A percentile compares a stretch with the other conserved stretches of the same genome.
These are phyloP conservation scores for Phylloscopus trochilus DNA, from an alignment of 2,113 vertebrate species.

Conservation along the genomic window DNA sequence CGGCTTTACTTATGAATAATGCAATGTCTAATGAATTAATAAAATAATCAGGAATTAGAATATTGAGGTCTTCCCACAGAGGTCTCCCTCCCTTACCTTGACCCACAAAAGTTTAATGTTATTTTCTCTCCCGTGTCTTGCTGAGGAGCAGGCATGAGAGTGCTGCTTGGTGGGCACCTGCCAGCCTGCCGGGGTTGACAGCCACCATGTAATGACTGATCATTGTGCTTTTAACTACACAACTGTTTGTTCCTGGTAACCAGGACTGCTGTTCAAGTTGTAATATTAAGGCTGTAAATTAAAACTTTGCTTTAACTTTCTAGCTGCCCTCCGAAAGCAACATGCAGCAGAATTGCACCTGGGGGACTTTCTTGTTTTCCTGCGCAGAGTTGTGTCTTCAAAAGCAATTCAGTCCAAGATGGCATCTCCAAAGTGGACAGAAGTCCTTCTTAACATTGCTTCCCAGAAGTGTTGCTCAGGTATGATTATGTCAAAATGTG, in stretches of 20 bases:
- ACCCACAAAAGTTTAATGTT: not conserved
- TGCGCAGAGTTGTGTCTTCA: slow-evolving; percentile 94
- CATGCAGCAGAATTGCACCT: slow-evolving; percentile 92
- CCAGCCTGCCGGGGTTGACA: not conserved
- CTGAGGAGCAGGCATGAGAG: not conserved
- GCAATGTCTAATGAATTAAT: not conserved
- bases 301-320: slow-evolving; percentile 1
- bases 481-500: slow-evolving; percentile 25
- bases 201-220: not conserved
- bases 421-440: slow-evolving; percentile 98
- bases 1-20: not conserved
- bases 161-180: not conserved
- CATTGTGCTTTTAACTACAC: not conserved
- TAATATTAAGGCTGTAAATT: not conserved
- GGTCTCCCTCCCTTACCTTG: not conserved
- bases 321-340: slow-evolving; percentile 85
- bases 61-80: not conserved
- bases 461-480: slow-evolving; percentile 97
- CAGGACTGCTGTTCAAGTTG: not conserved
- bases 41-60: not conserved
- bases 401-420: slow-evolving; percentile 98
- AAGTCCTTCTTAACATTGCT: slow-evolving; percentile 95
- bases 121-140: not conserved
- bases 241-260: not conserved
- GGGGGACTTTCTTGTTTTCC: slow-evolving; percentile 95